A percentile compares a stretch with the other conserved stretches of the same genome.
phyloP scores from a whole-genome alignment of 2,888 invertebrate species.

The Hirtodrosophila histrioides region DNA sequence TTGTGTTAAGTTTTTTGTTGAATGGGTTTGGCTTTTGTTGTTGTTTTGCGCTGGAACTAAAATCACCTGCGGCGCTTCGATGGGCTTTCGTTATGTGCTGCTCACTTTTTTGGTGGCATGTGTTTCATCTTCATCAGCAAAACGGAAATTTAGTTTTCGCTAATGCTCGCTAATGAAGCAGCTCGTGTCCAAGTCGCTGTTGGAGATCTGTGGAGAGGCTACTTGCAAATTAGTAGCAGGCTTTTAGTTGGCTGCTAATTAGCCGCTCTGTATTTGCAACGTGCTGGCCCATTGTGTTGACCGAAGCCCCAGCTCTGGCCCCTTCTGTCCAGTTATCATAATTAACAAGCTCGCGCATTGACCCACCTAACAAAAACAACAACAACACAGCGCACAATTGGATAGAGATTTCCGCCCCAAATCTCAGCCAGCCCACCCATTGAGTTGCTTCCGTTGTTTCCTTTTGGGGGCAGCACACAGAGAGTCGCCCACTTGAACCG shows the following conservation, averaged over 20 bases:
- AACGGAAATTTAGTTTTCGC: conserved; percentile 74
- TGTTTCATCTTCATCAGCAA: conserved; percentile 72
- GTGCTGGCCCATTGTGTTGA: conserved; percentile 45
- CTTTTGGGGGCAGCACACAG: conserved; percentile 44
- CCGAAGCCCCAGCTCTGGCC: conserved; percentile 22
- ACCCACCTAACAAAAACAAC: conserved; percentile 21
- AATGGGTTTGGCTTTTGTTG: conserved; percentile 28
- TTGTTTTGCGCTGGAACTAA: conserved; percentile 53
- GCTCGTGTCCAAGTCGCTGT: conserved; percentile 60
- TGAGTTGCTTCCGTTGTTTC: conserved; percentile 61
- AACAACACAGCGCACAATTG: conserved; percentile 39
- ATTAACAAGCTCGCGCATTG: conserved; percentile 70
- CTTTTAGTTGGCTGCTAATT: conserved; percentile 70
- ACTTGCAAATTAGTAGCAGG: conserved; percentile 65
- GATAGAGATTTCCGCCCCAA: conserved; percentile 26
- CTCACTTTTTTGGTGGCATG: conserved; percentile 61
- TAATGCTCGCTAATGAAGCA: conserved; percentile 75
- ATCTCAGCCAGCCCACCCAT: conserved; percentile 54
- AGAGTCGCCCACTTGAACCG: conserved; percentile 53
- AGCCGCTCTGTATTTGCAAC: conserved; percentile 52
- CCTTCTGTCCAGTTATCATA: conserved; percentile 63
- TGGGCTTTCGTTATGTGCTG: conserved; percentile 39
- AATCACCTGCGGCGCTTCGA: conserved; percentile 73
- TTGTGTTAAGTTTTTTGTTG: conserved; percentile 2
- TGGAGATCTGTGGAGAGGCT: conserved; percentile 46